phyloP scores from a whole-genome alignment of 2,113 vertebrate genomes.

The Hippopotamus amphibius region DNA sequence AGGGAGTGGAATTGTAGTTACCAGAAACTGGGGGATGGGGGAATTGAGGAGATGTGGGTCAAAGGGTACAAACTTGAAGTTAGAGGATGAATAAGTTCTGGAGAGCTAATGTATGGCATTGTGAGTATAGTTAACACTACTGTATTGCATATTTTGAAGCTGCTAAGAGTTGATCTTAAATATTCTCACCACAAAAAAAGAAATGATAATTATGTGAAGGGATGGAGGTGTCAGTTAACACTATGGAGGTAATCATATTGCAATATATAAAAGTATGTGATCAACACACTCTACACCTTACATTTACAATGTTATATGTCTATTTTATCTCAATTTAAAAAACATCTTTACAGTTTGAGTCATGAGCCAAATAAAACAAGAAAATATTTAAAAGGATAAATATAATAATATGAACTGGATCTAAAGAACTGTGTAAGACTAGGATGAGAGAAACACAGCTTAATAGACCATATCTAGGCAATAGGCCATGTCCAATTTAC shows the following conservation, averaged over 20 bases:
- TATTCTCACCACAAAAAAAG: not conserved
- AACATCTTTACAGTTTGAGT: not conserved
- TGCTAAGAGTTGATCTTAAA: not conserved
- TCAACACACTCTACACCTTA: not conserved
- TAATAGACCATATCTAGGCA: not conserved
- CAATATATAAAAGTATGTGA: not conserved
- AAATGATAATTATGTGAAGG: not conserved
- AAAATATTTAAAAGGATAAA: not conserved
- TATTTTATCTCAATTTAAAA: not conserved
- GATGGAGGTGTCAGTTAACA: not conserved
- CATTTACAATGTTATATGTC: not conserved
- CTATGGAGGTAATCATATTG: not conserved
- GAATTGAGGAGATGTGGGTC: not conserved
- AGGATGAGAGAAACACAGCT: not conserved
- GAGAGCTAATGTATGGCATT: not conserved
- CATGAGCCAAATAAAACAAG: constrained; percentile 6
- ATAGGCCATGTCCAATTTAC: not conserved
- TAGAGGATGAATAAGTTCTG: not conserved
- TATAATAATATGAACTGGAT: not conserved
- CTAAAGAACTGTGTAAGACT: not conserved
- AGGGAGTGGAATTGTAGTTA: not conserved
- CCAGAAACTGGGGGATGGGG: not conserved
- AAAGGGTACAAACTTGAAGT: not conserved
- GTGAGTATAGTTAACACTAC: not conserved
- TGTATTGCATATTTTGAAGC: not conserved